Base-by-base conservation (phyloP, 2,888 invertebrate species). In the Automeris io region DNA sequence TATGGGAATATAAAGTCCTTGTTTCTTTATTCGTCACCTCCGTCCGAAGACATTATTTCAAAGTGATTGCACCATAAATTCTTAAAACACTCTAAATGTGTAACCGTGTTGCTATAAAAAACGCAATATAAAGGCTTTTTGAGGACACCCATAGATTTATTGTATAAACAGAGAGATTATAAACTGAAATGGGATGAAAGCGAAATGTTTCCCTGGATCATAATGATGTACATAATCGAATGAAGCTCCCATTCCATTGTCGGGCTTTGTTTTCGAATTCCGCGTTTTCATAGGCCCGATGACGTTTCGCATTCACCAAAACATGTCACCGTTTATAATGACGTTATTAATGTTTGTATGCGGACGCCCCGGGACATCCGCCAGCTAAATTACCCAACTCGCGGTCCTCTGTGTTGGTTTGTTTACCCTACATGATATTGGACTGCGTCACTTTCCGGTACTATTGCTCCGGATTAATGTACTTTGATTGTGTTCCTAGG, bases 281-380 rank as follows among this genome's bases (percentile, higher is more conserved):
- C n/a, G 29, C 16, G n/a, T 47, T 41, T 48, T 47, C 39, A 26
- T 39, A 45, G n/a, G 29, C 16, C 16, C 29, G 45, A 48, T 43
- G 42, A 42, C 40, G 48, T 56, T 45, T 37, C 26, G 48, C 43
- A 45, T 56, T 58, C 51, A 51, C 46, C 38, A 36, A 35, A 38
- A 40, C n/a, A 37, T 40, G 39, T 38, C 43, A 49, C 47, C 45
- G 51, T 49, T 51, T 40, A 46, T 44, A 43, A 41, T 43, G 33
- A 42, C 42, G 38, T 52, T 43, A 57, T 51, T 51, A 46, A 56
- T 57, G 45, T 52, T 43, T 26, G 40, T 38, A 49, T 47, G 42
- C 45, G 49, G 50, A 43, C 39, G 48, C 40, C 42, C 33, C 43
- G 33, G 44, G 38, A 37, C 47, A 46, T 40, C 52, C 42, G 39